Base-by-base conservation (phyloP, 64 coral and sea anemone genomes). In the Montipora sp. region DNA sequence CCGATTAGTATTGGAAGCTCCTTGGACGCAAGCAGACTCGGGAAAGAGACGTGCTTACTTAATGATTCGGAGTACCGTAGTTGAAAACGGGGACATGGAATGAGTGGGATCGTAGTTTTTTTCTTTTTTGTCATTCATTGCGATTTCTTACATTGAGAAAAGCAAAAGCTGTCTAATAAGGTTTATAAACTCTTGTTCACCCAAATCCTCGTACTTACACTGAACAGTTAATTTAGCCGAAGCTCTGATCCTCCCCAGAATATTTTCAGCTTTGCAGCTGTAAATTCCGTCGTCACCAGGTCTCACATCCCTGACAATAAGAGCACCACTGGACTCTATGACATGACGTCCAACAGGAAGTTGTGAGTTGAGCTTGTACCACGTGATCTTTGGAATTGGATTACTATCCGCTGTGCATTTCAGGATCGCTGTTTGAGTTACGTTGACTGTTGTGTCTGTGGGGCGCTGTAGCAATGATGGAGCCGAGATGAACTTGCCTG, bases 351-450 rank as follows among this genome's bases (percentile, higher is more conserved):
- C 63, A 23, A 24, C 88, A 19, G 86, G 66, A 75, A 75, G 78
- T n/a, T 43, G 43, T 18, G 84, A 80, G 44, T 93, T 93, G 3
- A 71, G 8, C 61, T 93, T 93, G 36, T 3, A 48, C 92, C 92
- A 93, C 66, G 77, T 81, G 77, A 93, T 4, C 13, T 81, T 36
- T 24, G 84, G 92, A 15, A 49, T 82, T 14, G 92, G 92, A 23
- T 89, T 51, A 13, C 86, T 86, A 45, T 88, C 85, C 15, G 53
- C 92, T 68, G 92, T 65, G 63, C 92, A 94, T 83, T 83, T 47
- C 7, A 93, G 76, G 23, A 88, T 80, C 19, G 86, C 92, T 75
- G 77, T 75, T 0, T 59, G 60, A 79, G 63, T 93, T 80, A 89
- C 75, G 55, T 88, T 88, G 24, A 88, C 76, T 79, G 77, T 82